A percentile compares a stretch with the other conserved stretches of the same genome.
phyloP scores from a whole-genome alignment of 2,113 vertebrate genomes.

The Stegastes partitus region DNA sequence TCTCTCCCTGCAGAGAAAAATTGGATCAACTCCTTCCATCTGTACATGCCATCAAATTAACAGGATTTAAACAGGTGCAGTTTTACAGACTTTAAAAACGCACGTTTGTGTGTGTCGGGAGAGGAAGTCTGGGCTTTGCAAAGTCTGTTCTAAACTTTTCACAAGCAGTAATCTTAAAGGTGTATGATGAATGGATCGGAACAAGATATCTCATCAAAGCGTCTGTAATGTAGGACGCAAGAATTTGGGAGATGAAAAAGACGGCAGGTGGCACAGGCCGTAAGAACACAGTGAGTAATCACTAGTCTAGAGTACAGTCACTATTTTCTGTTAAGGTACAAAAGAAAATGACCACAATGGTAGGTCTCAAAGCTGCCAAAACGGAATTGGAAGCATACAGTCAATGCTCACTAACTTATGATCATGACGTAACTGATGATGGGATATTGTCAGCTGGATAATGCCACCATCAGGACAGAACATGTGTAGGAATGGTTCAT shows the following conservation, averaged over 20 bases:
- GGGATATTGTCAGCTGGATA: too few species aligned
- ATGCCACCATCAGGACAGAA: too few species aligned
- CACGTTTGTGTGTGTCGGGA: neutral
- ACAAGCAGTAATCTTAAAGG: conserved; percentile 16
- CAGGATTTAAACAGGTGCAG: conserved; percentile 7
- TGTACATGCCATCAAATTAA: neutral
- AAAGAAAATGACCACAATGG: neutral
- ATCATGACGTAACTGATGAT: neutral
- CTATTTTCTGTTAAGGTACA: neutral
- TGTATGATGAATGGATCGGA: conserved; percentile 11
- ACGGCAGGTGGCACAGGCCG: conserved; percentile 50
- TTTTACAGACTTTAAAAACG: neutral
- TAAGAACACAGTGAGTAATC: conserved; percentile 53
- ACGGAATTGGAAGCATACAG: neutral
- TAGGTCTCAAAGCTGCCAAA: too few species aligned
- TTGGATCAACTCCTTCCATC: neutral
- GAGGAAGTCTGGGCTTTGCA: neutral
- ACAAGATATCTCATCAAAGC: conserved; percentile 40
- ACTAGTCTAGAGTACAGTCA: neutral
- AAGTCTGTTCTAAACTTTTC: neutral
- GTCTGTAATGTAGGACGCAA: conserved; percentile 57
- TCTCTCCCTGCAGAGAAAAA: neutral
- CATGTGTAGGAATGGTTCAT: too few species aligned
- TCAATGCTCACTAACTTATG: conserved; percentile 2
- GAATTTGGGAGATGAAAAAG: conserved; percentile 48